Base-by-base conservation (phyloP, 2,797 vertebrate species). In the Gobio occitaniae region DNA sequence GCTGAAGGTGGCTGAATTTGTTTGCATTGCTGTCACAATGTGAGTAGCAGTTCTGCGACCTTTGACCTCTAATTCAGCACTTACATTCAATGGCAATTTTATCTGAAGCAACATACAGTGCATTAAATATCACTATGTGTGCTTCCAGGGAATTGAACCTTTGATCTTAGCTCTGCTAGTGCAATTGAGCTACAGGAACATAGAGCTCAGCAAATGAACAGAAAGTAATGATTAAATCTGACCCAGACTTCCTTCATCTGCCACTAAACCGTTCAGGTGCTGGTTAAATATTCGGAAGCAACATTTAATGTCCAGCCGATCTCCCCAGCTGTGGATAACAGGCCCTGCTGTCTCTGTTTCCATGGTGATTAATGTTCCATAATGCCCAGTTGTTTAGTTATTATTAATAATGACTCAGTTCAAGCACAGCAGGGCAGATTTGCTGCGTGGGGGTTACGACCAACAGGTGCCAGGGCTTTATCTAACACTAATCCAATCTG, bases 361-460 rank as follows among this genome's bases (percentile, higher is more conserved):
- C 91, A 91, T 92, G 93, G 92, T 90, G 93, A 84, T 91, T 90
- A 87, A 74, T 88, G 77, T 93, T 91, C 92, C 92, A 95, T 95
- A 95, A 95, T 95, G 93, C 91, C 93, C 95, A 94, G 95, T 95
- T 95, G 94, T 95, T 95, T 96, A 92, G 93, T 94, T 94, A 95
- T 95, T 95, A 94, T 92, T 94, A 94, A 94, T 95, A 95, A 95
- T 95, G 93, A 94, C 90, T 93, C 92, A 89, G 91, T 82, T 92
- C 79, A 92, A 91, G 91, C 91, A 90, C 90, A 91, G 91, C 90
- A 91, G 89, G 89, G 88, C 90, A 93, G 91, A 94, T 94, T 94
- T 93, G 92, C 91, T 91, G 90, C 90, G 89, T 89, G 88, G 86
- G 85, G 89, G 89, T 92, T 90, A 81, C 80, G 71, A 92, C 91